Conservation (phyloP, 2,113 vertebrate genomes). For the Oryzias woworae region DNA sequence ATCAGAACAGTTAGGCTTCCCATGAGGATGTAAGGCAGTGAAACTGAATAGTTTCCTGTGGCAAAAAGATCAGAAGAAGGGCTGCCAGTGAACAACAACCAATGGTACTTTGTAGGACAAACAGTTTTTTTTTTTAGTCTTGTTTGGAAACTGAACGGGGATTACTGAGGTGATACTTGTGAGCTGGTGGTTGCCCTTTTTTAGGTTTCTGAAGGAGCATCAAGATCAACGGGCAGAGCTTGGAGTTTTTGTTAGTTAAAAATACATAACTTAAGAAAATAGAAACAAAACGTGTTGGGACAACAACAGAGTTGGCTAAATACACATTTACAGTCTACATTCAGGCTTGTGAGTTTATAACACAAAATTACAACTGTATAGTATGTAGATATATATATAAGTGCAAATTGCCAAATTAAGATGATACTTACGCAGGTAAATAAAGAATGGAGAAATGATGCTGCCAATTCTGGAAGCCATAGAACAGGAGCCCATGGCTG, state of each 20-base stretch:
- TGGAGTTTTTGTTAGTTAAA: background rate
- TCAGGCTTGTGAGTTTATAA: too few relatives aligned
- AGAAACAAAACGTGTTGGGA: too few relatives aligned
- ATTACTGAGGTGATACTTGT: background rate
- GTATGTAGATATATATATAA: too few relatives aligned
- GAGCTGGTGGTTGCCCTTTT: background rate
- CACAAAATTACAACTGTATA: too few relatives aligned
- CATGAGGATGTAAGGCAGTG: constrained; percentile 88
- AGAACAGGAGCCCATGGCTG: constrained; percentile 85
- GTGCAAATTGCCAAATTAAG: too few relatives aligned
- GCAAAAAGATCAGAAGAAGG: constrained; percentile 13
- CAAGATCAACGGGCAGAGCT: background rate
- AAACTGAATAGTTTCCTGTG: constrained; percentile 82
- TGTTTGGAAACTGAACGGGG: constrained; percentile 3
- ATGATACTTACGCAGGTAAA: constrained; percentile 85
- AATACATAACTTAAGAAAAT: too few relatives aligned
- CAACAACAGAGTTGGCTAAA: too few relatives aligned
- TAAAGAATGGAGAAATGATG: constrained; percentile 88
- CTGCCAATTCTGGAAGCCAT: constrained; percentile 88
- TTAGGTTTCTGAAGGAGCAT: background rate
- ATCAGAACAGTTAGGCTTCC: constrained; percentile 83
- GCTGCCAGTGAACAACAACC: constrained; percentile 18
- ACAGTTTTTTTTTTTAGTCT: background rate
- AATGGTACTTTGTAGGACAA: background rate
- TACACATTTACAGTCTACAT: too few relatives aligned